Percentiles rank a stretch among this genome's conserved stretches.
Evolutionary conservation across 2,113 vertebrate genomes (phyloP).

Genomic region (Myrmecobius fasciatus): DNA sequence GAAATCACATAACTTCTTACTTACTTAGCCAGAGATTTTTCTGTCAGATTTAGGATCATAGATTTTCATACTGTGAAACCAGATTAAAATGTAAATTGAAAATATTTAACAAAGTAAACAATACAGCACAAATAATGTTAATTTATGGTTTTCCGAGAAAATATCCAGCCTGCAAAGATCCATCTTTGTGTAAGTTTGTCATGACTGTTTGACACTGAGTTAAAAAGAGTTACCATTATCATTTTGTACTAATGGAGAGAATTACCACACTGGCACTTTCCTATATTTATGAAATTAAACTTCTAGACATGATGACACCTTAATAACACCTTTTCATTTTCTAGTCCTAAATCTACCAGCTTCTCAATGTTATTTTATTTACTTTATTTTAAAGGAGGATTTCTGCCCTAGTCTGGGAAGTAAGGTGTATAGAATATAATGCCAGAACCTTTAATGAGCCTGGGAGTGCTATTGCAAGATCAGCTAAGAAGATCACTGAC

Average conservation of each 20-base stretch:
- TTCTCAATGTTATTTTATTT: conserved; percentile 19
- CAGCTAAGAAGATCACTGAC: conserved; percentile 95
- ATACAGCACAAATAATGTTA: neutral
- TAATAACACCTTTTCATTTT: conserved; percentile 35
- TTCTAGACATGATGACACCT: neutral
- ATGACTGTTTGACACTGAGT: neutral
- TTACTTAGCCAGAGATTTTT: neutral
- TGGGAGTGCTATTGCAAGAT: conserved; percentile 94
- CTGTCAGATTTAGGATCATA: neutral
- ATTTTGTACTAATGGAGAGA: neutral
- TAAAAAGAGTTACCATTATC: neutral
- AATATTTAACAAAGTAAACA: neutral
- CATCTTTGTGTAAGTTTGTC: neutral
- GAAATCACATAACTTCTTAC: neutral
- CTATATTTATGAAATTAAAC: neutral
- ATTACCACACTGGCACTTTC: neutral
- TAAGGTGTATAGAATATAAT: conserved; percentile 94
- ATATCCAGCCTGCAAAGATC: neutral
- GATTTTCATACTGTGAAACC: neutral
- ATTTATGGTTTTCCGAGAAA: neutral
- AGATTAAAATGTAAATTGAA: neutral
- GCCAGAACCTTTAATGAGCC: conserved; percentile 97
- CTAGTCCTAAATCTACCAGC: neutral
- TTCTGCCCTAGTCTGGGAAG: conserved; percentile 96
- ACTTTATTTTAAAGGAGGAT: conserved; percentile 87